Evolutionary conservation across 2,888 invertebrate species (phyloP).

Genomic region (Troglohyphantes excavatus): DNA sequence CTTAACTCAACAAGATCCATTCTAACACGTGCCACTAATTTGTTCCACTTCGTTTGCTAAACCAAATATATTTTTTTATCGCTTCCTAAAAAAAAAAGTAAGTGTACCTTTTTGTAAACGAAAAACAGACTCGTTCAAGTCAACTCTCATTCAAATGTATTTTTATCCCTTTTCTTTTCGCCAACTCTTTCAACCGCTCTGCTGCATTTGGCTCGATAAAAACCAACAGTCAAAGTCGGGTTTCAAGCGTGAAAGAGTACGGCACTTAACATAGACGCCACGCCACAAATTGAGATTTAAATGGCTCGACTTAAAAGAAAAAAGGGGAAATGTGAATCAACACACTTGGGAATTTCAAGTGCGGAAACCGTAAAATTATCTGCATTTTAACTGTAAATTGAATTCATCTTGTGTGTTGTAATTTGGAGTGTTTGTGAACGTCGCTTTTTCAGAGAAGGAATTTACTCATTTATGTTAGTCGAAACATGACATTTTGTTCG

Average conservation of each 20-base stretch:
- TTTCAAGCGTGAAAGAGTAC: conserved; percentile 26
- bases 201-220: conserved; percentile 36
- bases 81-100: conserved; percentile 9
- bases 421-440: no score
- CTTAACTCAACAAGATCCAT: no score
- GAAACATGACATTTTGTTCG: no score
- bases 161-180: conserved; percentile 24
- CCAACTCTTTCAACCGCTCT: conserved; percentile 15
- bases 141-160: conserved; percentile 45
- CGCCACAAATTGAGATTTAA: conserved; percentile 39
- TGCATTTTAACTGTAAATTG: no score
- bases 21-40: no score
- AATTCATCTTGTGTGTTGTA: no score
- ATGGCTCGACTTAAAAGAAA: conserved; percentile 12
- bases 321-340: conserved; percentile 13
- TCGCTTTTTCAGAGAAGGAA: no score
- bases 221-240: background rate
- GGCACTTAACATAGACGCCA: conserved; percentile 40
- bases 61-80: no score
- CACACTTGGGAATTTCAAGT: conserved; percentile 18
- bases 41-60: no score
- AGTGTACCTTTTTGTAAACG: conserved; percentile 4
- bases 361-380: no score
- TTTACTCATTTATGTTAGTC: no score
- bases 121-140: conserved; percentile 36